Percentiles rank a stretch among this genome's conserved stretches.
Evolutionary conservation across 2,113 vertebrate species (phyloP).

Genomic region (Loxodonta africana): DNA sequence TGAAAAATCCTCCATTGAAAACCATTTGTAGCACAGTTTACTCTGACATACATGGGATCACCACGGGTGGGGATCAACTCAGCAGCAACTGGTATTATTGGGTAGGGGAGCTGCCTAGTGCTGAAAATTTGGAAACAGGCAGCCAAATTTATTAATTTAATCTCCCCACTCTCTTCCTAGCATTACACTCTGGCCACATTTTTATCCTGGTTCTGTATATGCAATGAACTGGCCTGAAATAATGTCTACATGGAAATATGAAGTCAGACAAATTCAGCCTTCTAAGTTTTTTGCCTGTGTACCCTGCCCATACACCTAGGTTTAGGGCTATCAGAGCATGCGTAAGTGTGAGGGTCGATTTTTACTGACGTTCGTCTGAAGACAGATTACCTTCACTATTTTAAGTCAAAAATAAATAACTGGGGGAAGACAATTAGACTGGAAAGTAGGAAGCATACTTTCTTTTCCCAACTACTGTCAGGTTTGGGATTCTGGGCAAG

Average conservation of each 20-base stretch:
- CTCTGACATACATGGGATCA: not conserved
- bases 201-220: not conserved
- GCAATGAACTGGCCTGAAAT: not conserved
- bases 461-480: not conserved
- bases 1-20: not conserved
- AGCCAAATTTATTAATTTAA: slow-evolving; percentile 29
- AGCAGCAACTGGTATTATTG: not conserved
- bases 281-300: not conserved
- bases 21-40: not conserved
- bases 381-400: not conserved
- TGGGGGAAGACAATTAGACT: not conserved
- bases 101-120: not conserved
- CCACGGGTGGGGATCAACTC: not conserved
- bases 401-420: slow-evolving; percentile 37
- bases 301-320: not conserved
- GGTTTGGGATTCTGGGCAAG: not conserved
- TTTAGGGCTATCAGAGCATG: not conserved
- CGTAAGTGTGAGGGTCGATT: not conserved
- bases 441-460: not conserved
- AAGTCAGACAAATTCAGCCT: not conserved
- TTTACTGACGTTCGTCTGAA: not conserved
- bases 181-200: not conserved
- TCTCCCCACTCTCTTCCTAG: not conserved
- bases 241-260: not conserved
- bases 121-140: not conserved